A percentile compares a stretch with the other conserved stretches of the same genome.
Evolutionary conservation across 1,140 invertebrate species (phyloP).

Genomic region (roundworm (Caenorhabditis elegans)): WBcel235 BX284605.5:18644001-18644500

Average conservation of each 20-base stretch:
- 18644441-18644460: no score
- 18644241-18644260: not conserved
- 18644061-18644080: not conserved
- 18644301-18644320: not conserved
- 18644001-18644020: no score
- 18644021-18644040: no score
- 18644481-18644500: no score
- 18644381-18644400: no score
- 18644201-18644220: not conserved
- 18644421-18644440: no score
- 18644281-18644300: not conserved
- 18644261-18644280: not conserved
- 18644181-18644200: not conserved
- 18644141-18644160: not conserved
- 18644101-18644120: not conserved
- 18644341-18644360: no score
- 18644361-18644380: no score
- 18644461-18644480: no score
- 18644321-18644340: not conserved
- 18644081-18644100: slow-evolving; percentile 18
- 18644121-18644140: not conserved
- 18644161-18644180: no score
- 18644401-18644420: no score
- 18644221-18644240: not conserved
- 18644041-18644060: not conserved